Base-by-base conservation (phyloP, 2,888 invertebrate species). In the Saturnia japonica region DNA sequence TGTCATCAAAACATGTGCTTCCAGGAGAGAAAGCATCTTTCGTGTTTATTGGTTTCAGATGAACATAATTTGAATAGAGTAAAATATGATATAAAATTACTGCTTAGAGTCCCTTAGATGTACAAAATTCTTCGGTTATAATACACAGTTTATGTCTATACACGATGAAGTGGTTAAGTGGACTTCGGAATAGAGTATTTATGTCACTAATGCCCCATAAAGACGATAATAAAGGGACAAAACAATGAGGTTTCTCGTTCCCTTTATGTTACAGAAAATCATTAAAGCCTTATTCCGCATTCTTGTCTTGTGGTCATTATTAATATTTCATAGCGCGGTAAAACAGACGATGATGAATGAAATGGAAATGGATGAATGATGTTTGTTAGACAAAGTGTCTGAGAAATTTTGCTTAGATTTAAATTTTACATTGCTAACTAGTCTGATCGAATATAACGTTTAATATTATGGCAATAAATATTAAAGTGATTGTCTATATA, bases 271-370 rank as follows among this genome's bases (percentile, higher is more conserved):
- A 11, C 14, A 60, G 28, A 6, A 60, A 60, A 28, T 14, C 28
- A 11, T 25, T 60, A 1, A 28, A 60, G 57, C 57, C 57, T 60
- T 1, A 60, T 60, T 60, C 57, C 57, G 57, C 57, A 60, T 60
- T 60, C 28, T 28, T 60, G 57, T 60, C 57, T 60, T 60, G 57
- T 60, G 57, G 28, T 28, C 57, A 60, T 60, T 60, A 60, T 60
- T 60, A 60, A 60, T 60, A 60, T 28, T 60, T 25, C 25, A 60
- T 60, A 28, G 28, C 57, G 28, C 28, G 28, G 57, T 60, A 28
- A 60, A 60, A 60, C 25, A 28, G 25, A 25, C 9, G 28, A 60
- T 60, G 3, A 60, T 28, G 28, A 60, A n/a, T n/a, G n/a, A n/a
- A n/a, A n/a, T n/a, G n/a, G n/a, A n/a, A n/a, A n/a, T n/a, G n/a